Conservation (phyloP, 2,797 vertebrate species). For the Hypotaenidia philippensis region DNA sequence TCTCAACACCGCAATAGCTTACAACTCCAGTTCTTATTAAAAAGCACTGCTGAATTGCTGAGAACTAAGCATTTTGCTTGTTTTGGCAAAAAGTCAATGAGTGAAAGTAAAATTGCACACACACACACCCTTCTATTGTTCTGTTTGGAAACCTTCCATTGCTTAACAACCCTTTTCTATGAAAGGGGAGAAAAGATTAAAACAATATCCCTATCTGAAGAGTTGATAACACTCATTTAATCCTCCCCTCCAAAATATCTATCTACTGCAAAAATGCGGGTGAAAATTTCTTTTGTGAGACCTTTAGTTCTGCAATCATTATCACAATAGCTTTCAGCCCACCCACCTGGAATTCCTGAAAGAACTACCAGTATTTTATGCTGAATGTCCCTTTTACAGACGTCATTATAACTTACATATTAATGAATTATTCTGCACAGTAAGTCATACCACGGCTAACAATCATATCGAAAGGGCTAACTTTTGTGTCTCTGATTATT, state of each 20-base stretch:
- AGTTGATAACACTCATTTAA: conserved; percentile 17
- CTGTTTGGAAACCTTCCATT: conserved; percentile 59
- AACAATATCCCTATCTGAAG: conserved; percentile 27
- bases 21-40: neutral
- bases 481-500: conserved; percentile 43
- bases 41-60: neutral
- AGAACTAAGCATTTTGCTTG: conserved; percentile 26
- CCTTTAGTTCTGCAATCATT: conserved; percentile 14
- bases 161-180: conserved; percentile 14
- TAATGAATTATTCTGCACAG: conserved; percentile 47
- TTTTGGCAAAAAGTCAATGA: conserved; percentile 60
- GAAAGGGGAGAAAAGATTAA: conserved; percentile 24
- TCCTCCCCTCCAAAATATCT: neutral
- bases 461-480: conserved; percentile 53
- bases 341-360: conserved; percentile 27
- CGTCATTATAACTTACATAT: conserved; percentile 41
- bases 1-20: neutral
- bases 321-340: conserved; percentile 32
- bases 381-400: neutral
- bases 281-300: conserved; percentile 22
- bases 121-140: conserved; percentile 35
- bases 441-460: conserved; percentile 44
- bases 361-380: conserved; percentile 8
- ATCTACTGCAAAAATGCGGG: neutral
- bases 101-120: conserved; percentile 52